phyloP scores from a whole-genome alignment of 2,113 vertebrate species.

The Peromyscus polionotus region DNA sequence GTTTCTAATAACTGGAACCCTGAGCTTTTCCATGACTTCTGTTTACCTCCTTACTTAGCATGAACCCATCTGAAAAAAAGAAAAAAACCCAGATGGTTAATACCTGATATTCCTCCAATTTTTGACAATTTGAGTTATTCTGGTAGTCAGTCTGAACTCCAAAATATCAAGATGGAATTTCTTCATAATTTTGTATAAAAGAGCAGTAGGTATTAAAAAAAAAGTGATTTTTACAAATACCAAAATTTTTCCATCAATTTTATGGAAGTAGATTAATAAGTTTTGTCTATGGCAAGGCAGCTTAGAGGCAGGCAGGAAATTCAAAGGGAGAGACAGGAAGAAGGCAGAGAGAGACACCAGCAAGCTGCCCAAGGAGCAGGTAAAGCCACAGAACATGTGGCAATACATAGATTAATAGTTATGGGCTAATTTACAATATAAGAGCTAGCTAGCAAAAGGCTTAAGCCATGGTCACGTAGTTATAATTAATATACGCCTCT shows the following conservation, averaged over 20 bases:
- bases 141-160: neutral
- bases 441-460: no score
- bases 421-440: no score
- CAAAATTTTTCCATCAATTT: neutral
- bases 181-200: neutral
- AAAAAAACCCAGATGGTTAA: slow-evolving; percentile 16
- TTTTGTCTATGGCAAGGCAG: no score
- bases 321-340: no score
- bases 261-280: neutral
- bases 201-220: neutral
- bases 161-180: neutral
- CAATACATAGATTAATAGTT: no score
- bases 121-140: neutral
- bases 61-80: neutral
- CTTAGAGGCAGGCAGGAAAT: no score
- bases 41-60: neutral
- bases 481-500: no score
- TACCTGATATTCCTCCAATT: neutral
- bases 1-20: neutral
- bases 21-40: neutral
- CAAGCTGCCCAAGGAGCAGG: no score
- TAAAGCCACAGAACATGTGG: no score
- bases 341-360: no score
- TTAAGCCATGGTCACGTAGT: no score
- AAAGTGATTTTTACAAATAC: neutral